Evolutionary conservation across 2,113 vertebrate species (phyloP), one percentile per base, ranked within the genome.

Genomic region (Acanthisitta chloris): DNA sequence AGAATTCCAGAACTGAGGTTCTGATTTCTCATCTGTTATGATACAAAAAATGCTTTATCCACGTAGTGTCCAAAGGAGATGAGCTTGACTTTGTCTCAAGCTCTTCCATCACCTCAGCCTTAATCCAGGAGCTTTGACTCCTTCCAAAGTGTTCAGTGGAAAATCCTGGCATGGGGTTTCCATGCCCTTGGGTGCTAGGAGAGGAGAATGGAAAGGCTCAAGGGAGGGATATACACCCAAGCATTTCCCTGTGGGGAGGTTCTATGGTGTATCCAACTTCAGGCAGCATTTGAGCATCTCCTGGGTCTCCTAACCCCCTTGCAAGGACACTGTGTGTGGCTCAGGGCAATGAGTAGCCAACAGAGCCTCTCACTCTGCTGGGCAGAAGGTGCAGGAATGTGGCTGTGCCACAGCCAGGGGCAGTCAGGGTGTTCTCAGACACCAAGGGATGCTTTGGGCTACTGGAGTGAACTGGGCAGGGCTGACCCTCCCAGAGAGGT

Each of bases 1-100:
- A 10, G 4, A 48, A 62, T 25, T 43, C 23, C 5, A 15, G 29
- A 65, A 33, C 10, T 0, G 19, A 46, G 36, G 46, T 5, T 90
- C 26, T 66, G 5, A 46, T 62, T 83, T 45, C 73, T 54, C n/a
- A 2, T 15, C 70, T 21, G 8, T 42, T 65, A 8, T 0, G 12
- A 28, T 26, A 40, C 3, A 29, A 55, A 54, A 64, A 67, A 14
- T 13, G 31, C 7, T 87, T 73, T 26, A 4, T 59, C 26, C 1
- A 0, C 16, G 1, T 38, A 23, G 1, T 3, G 12, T 31, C 73
- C 54, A 42, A 62, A 62, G 33, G 58, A 24, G 81, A 34, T 0
- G 7, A 55, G 52, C 33, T 55, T 8, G 23, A 36, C 1, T 83
- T 81, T 81, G 33, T 64, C 62, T 62, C 31, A 11, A 21, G 16